Conservation (phyloP, 2,888 invertebrate genomes). For the Drosophila emarginata region DNA sequence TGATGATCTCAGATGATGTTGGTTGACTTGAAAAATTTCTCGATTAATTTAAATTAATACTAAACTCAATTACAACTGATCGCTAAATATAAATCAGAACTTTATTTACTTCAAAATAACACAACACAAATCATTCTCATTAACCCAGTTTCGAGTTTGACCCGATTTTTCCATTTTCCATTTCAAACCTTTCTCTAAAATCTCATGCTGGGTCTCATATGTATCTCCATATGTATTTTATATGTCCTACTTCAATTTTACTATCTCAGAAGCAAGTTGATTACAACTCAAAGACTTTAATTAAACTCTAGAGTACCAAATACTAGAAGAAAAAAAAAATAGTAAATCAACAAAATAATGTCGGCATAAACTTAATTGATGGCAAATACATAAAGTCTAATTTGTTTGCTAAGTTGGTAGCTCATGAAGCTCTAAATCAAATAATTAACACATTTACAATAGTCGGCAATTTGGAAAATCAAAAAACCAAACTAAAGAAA, state of each 20-base stretch:
- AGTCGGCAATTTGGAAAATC: not conserved
- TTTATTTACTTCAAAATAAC: not conserved
- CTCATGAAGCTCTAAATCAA: constrained; percentile 49
- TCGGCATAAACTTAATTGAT: constrained; percentile 50
- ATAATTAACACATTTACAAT: constrained; percentile 62
- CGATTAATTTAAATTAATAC: not conserved
- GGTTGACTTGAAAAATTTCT: not conserved
- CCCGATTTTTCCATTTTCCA: constrained; percentile 11
- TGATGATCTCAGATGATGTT: not conserved
- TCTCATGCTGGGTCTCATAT: constrained; percentile 24
- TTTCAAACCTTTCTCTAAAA: constrained; percentile 36
- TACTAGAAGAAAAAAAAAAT: not conserved
- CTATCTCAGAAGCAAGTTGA: constrained; percentile 7
- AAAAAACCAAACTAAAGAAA: constrained; percentile 23
- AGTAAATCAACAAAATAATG: constrained; percentile 34
- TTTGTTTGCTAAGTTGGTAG: constrained; percentile 42
- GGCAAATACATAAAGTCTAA: constrained; percentile 28
- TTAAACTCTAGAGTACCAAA: not conserved
- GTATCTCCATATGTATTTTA: not conserved
- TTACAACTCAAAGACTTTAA: not conserved
- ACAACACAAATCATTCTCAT: constrained; percentile 11
- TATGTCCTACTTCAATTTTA: constrained; percentile 31
- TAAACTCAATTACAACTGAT: constrained; percentile 5
- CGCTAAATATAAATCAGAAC: constrained; percentile 2
- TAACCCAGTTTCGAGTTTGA: constrained; percentile 21